These are phyloP conservation scores for Percina caprodes DNA, from an alignment of 2,113 vertebrate genomes.

Conservation along the genomic window DNA sequence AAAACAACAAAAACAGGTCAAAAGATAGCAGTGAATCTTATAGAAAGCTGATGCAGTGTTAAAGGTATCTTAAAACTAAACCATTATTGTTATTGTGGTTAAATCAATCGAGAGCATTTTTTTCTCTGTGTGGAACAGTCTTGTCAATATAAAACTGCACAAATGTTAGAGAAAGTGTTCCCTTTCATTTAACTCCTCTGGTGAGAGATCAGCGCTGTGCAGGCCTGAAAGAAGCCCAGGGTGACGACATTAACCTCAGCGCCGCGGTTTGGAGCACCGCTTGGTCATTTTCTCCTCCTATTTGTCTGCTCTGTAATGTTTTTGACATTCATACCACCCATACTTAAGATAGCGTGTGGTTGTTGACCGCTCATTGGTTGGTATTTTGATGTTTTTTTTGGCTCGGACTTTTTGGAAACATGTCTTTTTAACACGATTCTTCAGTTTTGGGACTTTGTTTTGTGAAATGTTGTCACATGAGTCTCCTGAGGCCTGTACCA, in stretches of 20 bases:
- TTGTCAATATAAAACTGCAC: slow-evolving; percentile 12
- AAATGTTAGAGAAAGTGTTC: slow-evolving; percentile 9
- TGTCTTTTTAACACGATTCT: neutral
- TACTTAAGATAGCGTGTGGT: neutral
- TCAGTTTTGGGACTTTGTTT: neutral
- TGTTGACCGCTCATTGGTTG: neutral
- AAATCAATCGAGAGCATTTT: slow-evolving; percentile 4
- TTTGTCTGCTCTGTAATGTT: slow-evolving; percentile 32
- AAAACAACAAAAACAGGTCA: too few relatives aligned
- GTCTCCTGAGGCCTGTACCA: too few relatives aligned
- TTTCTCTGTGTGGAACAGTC: neutral
- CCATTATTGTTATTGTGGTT: slow-evolving; percentile 5
- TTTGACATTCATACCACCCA: slow-evolving; percentile 44
- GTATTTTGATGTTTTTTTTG: neutral
- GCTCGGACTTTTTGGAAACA: neutral
- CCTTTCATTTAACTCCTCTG: slow-evolving; percentile 5
- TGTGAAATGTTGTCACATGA: too few relatives aligned
- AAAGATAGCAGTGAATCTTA: neutral
- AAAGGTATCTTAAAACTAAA: neutral
- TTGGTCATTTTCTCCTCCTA: slow-evolving; percentile 42
- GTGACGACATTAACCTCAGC: slow-evolving; percentile 42
- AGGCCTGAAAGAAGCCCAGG: slow-evolving; percentile 18
- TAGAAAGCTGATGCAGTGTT: neutral
- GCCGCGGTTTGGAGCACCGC: slow-evolving; percentile 46
- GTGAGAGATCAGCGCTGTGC: slow-evolving; percentile 12